phyloP scores from a whole-genome alignment of 2,797 vertebrate species.

The Gymnoscopelus microlampas region DNA sequence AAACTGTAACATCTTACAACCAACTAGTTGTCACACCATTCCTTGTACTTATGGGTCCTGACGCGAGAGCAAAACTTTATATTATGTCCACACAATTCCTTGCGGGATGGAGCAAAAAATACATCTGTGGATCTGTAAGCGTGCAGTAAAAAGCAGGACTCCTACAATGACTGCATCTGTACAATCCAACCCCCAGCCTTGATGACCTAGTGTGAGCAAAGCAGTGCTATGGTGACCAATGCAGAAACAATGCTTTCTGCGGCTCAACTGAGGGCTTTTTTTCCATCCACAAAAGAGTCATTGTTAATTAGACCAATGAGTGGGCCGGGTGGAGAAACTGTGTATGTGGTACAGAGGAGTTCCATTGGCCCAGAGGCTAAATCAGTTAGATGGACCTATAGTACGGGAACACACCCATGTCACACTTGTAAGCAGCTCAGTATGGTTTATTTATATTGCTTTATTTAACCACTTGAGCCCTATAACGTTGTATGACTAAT shows the following conservation, averaged over 20 bases:
- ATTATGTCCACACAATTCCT: too few relatives aligned
- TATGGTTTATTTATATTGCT: too few relatives aligned
- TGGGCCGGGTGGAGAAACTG: constrained; percentile 63
- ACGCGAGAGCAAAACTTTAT: too few relatives aligned
- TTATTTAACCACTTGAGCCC: too few relatives aligned
- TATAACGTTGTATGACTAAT: too few relatives aligned
- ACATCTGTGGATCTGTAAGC: too few relatives aligned
- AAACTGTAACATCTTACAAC: too few relatives aligned
- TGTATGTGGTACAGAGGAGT: constrained; percentile 60
- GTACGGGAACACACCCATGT: background rate
- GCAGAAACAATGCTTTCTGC: constrained; percentile 75
- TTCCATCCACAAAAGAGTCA: constrained; percentile 67
- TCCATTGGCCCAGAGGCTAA: constrained; percentile 45
- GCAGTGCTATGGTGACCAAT: constrained; percentile 61
- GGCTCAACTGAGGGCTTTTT: constrained; percentile 50
- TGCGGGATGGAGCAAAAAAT: too few relatives aligned
- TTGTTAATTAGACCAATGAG: constrained; percentile 71
- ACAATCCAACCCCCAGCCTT: constrained; percentile 21
- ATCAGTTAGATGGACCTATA: constrained; percentile 1
- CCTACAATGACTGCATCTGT: too few relatives aligned
- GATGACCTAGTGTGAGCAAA: constrained; percentile 67
- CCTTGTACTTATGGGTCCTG: too few relatives aligned
- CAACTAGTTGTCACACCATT: background rate
- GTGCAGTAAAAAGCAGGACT: too few relatives aligned
- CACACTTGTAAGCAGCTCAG: constrained; percentile 28